phyloP scores from a whole-genome alignment of 2,888 invertebrate genomes.

The Diaperis boleti region DNA sequence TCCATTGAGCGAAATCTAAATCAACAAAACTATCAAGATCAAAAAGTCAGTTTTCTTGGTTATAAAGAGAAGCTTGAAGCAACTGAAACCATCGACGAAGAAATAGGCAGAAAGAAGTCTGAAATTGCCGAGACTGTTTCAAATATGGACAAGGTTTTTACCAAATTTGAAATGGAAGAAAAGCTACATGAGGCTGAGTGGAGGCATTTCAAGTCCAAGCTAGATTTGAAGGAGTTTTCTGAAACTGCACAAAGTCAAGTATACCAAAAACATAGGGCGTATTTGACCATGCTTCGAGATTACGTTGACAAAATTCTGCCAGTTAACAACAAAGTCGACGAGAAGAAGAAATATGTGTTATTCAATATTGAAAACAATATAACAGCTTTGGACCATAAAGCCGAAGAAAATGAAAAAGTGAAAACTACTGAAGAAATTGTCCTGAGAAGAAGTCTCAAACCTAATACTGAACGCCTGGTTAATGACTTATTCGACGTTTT shows the following conservation, averaged over 20 bases:
- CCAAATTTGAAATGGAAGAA: slow-evolving; percentile 14
- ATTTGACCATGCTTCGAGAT: slow-evolving; percentile 14
- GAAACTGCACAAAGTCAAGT: slow-evolving; percentile 9
- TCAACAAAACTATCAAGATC: slow-evolving; percentile 36
- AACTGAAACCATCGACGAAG: slow-evolving; percentile 16
- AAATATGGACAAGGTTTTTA: slow-evolving; percentile 5
- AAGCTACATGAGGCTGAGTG: slow-evolving; percentile 28
- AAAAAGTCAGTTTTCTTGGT: slow-evolving; percentile 25
- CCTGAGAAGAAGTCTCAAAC: slow-evolving; percentile 10
- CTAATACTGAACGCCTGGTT: not conserved
- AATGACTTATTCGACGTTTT: not conserved
- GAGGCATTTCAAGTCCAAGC: slow-evolving; percentile 11
- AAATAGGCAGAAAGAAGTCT: slow-evolving; percentile 6
- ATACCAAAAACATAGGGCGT: slow-evolving; percentile 12
- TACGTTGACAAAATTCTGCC: slow-evolving; percentile 14
- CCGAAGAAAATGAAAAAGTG: slow-evolving; percentile 8
- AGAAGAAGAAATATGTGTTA: slow-evolving; percentile 23
- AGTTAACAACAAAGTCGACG: not conserved
- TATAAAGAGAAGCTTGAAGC: slow-evolving; percentile 12
- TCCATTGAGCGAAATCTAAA: slow-evolving; percentile 2
- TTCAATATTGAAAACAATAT: slow-evolving; percentile 20
- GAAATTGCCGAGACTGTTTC: slow-evolving; percentile 9
- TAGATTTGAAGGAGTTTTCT: slow-evolving; percentile 20
- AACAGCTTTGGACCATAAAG: slow-evolving; percentile 18
- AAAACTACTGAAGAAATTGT: slow-evolving; percentile 6